Percentiles rank a stretch among this genome's conserved stretches.
Evolutionary conservation across 2,113 vertebrate genomes (phyloP).

Genomic region (Ahaetulla prasina): DNA sequence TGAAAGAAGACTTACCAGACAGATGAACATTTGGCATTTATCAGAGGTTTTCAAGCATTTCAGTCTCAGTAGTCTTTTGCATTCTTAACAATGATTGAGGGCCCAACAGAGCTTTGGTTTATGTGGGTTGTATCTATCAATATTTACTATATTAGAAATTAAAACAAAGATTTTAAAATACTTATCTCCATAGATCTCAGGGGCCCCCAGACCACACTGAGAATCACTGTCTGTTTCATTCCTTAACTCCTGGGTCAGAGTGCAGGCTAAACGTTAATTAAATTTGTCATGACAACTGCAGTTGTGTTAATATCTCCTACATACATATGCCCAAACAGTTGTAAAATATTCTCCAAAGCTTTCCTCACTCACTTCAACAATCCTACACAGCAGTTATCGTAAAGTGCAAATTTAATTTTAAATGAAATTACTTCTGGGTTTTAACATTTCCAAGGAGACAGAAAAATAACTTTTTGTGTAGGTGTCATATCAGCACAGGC

Average conservation of each 20-base stretch:
- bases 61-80: neutral
- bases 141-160: neutral
- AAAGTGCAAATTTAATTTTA: neutral
- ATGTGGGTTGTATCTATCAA: neutral
- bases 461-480: accelerated
- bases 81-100: neutral
- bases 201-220: neutral
- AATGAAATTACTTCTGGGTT: neutral
- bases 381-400: neutral
- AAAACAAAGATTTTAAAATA: neutral
- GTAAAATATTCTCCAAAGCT: neutral
- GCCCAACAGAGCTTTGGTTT: neutral
- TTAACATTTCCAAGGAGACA: neutral
- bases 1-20: neutral
- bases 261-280: neutral
- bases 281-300: neutral
- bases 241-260: neutral
- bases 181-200: neutral
- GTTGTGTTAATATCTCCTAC: neutral
- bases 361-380: neutral
- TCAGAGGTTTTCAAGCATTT: neutral
- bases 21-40: neutral
- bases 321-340: neutral
- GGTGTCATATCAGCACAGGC: neutral
- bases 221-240: neutral